phyloP scores from a whole-genome alignment of 2,797 vertebrate species.

The Tauraco hartlaubi region DNA sequence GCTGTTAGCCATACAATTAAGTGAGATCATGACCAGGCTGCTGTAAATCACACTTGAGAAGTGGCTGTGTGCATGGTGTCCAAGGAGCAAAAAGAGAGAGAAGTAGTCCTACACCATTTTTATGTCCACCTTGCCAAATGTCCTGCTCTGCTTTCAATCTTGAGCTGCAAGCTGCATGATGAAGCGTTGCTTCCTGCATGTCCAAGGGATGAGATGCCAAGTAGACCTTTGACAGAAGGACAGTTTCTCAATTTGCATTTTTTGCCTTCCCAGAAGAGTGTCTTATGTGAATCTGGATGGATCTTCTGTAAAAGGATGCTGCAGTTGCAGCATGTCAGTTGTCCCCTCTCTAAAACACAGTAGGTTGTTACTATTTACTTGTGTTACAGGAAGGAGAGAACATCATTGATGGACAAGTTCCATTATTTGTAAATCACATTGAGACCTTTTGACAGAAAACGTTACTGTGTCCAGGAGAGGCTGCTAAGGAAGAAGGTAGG shows the following conservation, averaged over 20 bases:
- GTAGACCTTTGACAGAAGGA: not conserved
- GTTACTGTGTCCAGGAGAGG: not conserved
- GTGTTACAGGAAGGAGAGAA: not conserved
- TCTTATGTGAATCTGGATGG: not conserved
- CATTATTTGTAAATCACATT: not conserved
- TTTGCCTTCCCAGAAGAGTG: not conserved
- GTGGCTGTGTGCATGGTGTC: rapidly evolving
- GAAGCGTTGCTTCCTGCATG: not conserved
- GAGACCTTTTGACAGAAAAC: not conserved
- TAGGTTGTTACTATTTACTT: not conserved
- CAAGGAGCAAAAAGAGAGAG: not conserved
- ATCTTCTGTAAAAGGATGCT: not conserved
- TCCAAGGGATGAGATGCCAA: not conserved
- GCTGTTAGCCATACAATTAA: not conserved
- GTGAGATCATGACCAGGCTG: not conserved
- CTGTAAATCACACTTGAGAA: not conserved
- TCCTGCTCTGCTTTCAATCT: not conserved
- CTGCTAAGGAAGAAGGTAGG: not conserved
- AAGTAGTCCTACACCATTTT: not conserved
- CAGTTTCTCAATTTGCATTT: not conserved
- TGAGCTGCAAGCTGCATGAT: not conserved
- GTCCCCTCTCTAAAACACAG: not conserved
- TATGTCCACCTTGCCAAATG: not conserved
- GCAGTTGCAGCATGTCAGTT: not conserved
- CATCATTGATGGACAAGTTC: not conserved